Evolutionary conservation across 1,140 invertebrate genomes (phyloP).

Genomic region (Drosophila pachea): DNA sequence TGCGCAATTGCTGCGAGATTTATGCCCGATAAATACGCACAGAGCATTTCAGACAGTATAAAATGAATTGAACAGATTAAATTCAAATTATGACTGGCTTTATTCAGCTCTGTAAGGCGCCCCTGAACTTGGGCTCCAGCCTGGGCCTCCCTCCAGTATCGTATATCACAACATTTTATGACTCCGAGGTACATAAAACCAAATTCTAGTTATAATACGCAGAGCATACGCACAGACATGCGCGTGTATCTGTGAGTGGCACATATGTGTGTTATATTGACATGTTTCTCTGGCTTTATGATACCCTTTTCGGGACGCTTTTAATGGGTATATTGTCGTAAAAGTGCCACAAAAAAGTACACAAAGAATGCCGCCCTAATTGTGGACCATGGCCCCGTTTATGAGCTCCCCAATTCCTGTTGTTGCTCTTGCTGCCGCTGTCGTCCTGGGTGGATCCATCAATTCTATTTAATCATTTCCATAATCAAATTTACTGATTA

Average conservation of each 20-base stretch:
- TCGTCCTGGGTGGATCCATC: constrained; percentile 44
- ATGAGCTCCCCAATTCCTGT: constrained; percentile 1
- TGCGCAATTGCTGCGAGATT: background rate
- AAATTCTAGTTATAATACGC: background rate
- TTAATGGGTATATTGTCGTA: constrained; percentile 5
- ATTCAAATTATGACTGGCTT: constrained; percentile 4
- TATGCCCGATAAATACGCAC: background rate
- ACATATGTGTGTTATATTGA: background rate
- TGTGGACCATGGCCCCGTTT: constrained; percentile 3
- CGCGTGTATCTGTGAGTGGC: background rate
- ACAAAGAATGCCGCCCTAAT: background rate
- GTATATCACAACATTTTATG: background rate
- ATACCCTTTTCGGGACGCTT: background rate
- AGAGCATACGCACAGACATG: background rate
- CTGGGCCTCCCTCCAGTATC: background rate
- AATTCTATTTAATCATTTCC: constrained; percentile 70
- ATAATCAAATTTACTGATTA: constrained; percentile 72
- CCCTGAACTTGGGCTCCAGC: too few relatives aligned
- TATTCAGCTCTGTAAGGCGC: too few relatives aligned
- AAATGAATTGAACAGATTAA: background rate
- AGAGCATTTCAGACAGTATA: background rate
- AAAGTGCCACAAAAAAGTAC: constrained; percentile 3
- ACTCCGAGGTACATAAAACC: background rate
- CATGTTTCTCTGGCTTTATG: background rate
- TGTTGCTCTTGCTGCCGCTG: constrained; percentile 4